Percentiles rank a stretch among this genome's conserved stretches.
phyloP scores from a whole-genome alignment of 2,888 invertebrate species.

The Phengaris alcon region DNA sequence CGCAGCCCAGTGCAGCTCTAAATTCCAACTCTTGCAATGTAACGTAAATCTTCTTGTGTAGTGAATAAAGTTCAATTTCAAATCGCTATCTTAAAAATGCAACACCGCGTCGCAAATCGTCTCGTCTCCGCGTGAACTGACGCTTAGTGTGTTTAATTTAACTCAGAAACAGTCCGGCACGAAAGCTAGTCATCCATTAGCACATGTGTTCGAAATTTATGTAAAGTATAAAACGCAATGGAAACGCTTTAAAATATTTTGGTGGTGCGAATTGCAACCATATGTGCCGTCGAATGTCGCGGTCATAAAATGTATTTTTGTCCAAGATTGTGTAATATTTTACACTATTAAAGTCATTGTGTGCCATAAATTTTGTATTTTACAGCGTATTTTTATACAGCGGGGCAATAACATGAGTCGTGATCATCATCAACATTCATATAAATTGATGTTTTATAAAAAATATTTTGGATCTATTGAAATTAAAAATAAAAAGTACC shows the following conservation, averaged over 20 bases:
- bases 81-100: no score
- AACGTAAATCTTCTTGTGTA: no score
- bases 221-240: slow-evolving; percentile 23
- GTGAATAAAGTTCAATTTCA: no score
- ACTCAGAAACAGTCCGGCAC: not conserved
- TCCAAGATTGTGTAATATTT: slow-evolving; percentile 19
- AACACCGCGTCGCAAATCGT: no score
- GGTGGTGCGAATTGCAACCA: slow-evolving; percentile 23
- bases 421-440: not conserved
- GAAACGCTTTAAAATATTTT: slow-evolving; percentile 15
- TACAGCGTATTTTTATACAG: slow-evolving; percentile 15
- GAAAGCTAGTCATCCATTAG: slow-evolving; percentile 17
- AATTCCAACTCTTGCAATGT: no score
- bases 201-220: slow-evolving; percentile 26
- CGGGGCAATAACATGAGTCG: not conserved
- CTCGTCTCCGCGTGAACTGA: no score
- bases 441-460: not conserved
- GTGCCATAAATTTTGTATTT: slow-evolving; percentile 10
- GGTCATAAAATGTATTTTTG: slow-evolving; percentile 20
- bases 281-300: slow-evolving; percentile 11
- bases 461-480: not conserved
- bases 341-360: slow-evolving; percentile 16
- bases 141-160: no score
- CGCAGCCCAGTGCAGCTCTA: no score
- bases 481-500: not conserved